A percentile compares a stretch with the other conserved stretches of the same genome.
phyloP scores from a whole-genome alignment of 2,113 vertebrate genomes.

The Hippocampus zosterae region DNA sequence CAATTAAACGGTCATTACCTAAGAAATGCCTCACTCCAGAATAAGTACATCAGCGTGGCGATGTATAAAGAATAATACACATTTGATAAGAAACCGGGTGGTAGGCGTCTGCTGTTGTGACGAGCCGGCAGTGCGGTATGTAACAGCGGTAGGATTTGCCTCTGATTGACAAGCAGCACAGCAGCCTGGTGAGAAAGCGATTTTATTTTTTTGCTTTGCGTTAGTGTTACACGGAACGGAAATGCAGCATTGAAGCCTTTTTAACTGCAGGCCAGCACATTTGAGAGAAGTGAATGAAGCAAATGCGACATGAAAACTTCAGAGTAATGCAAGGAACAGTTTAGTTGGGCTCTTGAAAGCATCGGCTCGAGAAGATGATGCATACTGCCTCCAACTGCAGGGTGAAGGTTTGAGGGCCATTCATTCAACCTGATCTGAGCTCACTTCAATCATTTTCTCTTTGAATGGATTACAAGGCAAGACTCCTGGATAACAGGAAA shows the following conservation, averaged over 20 bases:
- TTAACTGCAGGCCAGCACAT: conserved; percentile 10
- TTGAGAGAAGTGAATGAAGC: conserved; percentile 11
- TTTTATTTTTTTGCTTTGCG: conserved; percentile 18
- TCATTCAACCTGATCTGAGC: conserved; percentile 12
- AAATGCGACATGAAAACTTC: conserved; percentile 26
- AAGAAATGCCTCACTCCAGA: conserved; percentile 35
- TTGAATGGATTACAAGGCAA: not conserved
- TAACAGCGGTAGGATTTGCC: conserved; percentile 20
- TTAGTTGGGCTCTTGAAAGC: conserved; percentile 11
- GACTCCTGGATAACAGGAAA: not conserved
- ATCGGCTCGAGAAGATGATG: conserved; percentile 21
- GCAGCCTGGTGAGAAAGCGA: conserved; percentile 20
- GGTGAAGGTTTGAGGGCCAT: conserved; percentile 16
- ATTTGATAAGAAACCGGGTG: conserved; percentile 16
- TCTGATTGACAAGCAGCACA: conserved; percentile 23
- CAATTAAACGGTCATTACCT: conserved; percentile 18
- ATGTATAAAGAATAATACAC: conserved; percentile 40
- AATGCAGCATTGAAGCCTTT: conserved; percentile 5
- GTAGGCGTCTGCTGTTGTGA: conserved; percentile 11
- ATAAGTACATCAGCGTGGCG: conserved; percentile 13
- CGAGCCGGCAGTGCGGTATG: conserved; percentile 15
- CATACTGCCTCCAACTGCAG: conserved; percentile 34
- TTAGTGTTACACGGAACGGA: conserved; percentile 7
- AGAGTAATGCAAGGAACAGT: conserved; percentile 21
- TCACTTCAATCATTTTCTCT: not conserved